A percentile compares a stretch with the other conserved stretches of the same genome.
These are phyloP conservation scores for Glaucopsyche alexis DNA, from an alignment of 2,888 invertebrate genomes.

Conservation along the genomic window DNA sequence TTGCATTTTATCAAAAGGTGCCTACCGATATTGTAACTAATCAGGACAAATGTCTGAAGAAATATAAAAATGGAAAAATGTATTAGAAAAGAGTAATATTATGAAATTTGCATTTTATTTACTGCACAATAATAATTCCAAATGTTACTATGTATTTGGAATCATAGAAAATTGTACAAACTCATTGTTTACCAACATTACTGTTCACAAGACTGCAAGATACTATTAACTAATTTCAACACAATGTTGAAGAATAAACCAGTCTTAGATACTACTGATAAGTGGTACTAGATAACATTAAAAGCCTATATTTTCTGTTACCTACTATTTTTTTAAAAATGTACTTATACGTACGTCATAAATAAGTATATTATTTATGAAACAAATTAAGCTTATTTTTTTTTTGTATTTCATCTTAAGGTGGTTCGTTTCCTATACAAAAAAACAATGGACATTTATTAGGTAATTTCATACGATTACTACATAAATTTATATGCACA, in stretches of 20 bases:
- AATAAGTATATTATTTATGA: too few species aligned
- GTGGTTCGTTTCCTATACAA: too few species aligned
- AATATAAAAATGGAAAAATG: neutral
- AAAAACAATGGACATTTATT: too few species aligned
- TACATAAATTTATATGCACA: too few species aligned
- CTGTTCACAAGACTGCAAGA: neutral
- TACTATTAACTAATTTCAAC: neutral
- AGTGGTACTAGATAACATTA: neutral
- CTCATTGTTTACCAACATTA: neutral
- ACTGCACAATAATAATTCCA: neutral
- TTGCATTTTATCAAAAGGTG: too few species aligned
- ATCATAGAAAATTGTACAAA: neutral
- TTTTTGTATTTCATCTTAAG: too few species aligned
- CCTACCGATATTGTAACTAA: too few species aligned
- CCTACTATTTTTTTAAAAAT: neutral
- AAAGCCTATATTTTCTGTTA: neutral
- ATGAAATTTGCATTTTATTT: neutral
- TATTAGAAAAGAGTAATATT: neutral
- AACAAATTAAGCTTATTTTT: too few species aligned
- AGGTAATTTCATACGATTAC: too few species aligned
- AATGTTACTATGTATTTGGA: neutral
- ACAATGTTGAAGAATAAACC: neutral
- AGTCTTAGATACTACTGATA: neutral
- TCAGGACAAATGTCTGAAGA: too few species aligned
- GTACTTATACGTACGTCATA: too few species aligned